phyloP scores from a whole-genome alignment of 53 echinoderm and acorn worm species.

The Patiria pectinifera region DNA sequence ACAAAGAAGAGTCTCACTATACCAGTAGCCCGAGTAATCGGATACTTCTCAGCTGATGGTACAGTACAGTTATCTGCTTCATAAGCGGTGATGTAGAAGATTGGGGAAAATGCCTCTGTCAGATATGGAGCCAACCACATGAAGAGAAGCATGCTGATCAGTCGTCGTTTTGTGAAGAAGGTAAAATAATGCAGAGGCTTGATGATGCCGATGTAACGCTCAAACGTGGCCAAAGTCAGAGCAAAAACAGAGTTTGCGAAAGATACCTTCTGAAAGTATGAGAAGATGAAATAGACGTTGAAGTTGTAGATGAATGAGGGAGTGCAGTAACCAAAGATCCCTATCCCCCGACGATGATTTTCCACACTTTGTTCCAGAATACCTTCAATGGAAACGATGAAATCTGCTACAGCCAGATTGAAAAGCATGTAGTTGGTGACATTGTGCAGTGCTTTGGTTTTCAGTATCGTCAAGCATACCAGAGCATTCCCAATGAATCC shows the following conservation, averaged over 20 bases:
- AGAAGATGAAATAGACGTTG: background rate
- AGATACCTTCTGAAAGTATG: background rate
- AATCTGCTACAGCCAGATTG: conserved; percentile 37
- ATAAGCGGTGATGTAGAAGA: conserved; percentile 14
- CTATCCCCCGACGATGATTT: background rate
- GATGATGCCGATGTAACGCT: conserved; percentile 52
- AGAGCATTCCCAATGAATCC: conserved; percentile 28
- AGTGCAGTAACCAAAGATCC: conserved; percentile 6
- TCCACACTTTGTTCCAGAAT: background rate
- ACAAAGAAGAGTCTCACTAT: background rate
- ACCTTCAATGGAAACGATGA: background rate
- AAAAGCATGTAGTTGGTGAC: conserved; percentile 43
- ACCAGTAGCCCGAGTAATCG: background rate
- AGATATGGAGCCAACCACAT: conserved; percentile 21
- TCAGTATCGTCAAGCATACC: conserved; percentile 36
- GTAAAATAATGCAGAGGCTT: conserved; percentile 22
- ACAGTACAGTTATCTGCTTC: conserved; percentile 15
- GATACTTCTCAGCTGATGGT: background rate
- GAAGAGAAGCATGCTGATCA: background rate
- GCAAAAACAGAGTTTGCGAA: conserved; percentile 4
- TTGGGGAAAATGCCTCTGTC: background rate
- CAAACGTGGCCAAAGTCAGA: conserved; percentile 41
- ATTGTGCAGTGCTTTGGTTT: conserved; percentile 46
- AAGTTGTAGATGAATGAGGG: conserved; percentile 8
- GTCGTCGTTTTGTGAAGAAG: conserved; percentile 21